A percentile compares a stretch with the other conserved stretches of the same genome.
These are phyloP conservation scores for Synergus japonicus DNA, from an alignment of 2,888 invertebrate genomes.

Conservation along the genomic window DNA sequence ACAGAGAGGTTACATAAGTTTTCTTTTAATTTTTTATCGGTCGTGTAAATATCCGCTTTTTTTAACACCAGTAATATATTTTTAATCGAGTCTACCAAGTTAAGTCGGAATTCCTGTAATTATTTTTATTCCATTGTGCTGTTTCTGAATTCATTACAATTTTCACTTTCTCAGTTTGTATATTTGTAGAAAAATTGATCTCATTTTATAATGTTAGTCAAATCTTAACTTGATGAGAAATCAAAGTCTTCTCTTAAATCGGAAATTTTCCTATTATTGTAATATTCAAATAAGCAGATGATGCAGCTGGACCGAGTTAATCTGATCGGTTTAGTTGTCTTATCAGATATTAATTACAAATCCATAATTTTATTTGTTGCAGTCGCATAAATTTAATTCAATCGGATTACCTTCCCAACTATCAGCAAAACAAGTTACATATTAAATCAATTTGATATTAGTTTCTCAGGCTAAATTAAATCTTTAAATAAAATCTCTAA, in stretches of 20 bases:
- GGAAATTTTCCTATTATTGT: slow-evolving; percentile 34
- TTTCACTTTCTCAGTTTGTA: not conserved
- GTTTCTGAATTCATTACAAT: not conserved
- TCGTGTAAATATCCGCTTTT: slow-evolving; percentile 5
- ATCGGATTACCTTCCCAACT: not conserved
- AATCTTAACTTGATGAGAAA: not conserved
- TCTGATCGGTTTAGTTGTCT: slow-evolving; percentile 31
- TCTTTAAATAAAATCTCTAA: not conserved
- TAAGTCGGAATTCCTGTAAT: not conserved
- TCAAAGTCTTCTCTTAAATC: slow-evolving; percentile 3
- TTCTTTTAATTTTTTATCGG: not conserved
- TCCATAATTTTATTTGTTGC: slow-evolving; percentile 9
- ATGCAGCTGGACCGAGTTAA: slow-evolving; percentile 30
- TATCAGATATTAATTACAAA: not conserved
- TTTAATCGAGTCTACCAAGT: not conserved
- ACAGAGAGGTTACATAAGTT: slow-evolving; percentile 3
- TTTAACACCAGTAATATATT: not conserved
- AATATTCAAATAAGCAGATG: slow-evolving; percentile 30
- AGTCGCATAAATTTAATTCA: slow-evolving; percentile 14
- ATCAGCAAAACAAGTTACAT: slow-evolving; percentile 1
- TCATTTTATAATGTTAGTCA: too few species aligned
- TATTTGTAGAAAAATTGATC: not conserved
- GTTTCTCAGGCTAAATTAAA: not conserved
- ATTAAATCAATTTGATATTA: not conserved
- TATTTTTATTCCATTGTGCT: too few species aligned